These are phyloP conservation scores for Oryzias curvinotus DNA, from an alignment of 2,113 vertebrate genomes.

Conservation along the genomic window DNA sequence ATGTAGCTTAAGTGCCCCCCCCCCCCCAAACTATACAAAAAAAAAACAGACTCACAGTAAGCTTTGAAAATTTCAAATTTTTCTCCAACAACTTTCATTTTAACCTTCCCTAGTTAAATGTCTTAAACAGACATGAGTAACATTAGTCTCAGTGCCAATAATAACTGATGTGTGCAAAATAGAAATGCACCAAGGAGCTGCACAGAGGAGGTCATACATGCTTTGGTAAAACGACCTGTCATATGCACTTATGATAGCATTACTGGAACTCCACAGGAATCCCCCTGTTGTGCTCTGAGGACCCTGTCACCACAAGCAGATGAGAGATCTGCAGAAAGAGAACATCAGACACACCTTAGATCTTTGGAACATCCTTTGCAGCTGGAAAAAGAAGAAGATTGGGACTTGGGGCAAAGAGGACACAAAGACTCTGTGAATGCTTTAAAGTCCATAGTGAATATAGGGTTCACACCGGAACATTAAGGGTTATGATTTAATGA, in stretches of 20 bases:
- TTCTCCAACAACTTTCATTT: constrained; percentile 4
- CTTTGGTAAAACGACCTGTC: constrained; percentile 29
- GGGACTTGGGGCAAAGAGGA: too few species aligned
- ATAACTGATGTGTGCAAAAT: not conserved
- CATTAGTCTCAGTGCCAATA: not conserved
- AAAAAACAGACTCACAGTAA: too few species aligned
- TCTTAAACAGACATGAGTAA: not conserved
- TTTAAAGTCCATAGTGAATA: too few species aligned
- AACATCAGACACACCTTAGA: too few species aligned
- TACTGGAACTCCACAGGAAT: constrained; percentile 11
- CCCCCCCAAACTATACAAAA: too few species aligned
- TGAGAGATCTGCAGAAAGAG: constrained; percentile 27
- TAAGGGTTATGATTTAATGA: accelerated
- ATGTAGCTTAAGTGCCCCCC: too few species aligned
- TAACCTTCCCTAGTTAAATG: not conserved
- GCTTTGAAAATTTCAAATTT: too few species aligned
- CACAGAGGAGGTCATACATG: constrained; percentile 1
- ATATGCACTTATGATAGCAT: constrained; percentile 29
- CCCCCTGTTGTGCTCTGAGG: constrained; percentile 26
- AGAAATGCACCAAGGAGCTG: constrained; percentile 8
- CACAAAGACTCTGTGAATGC: too few species aligned
- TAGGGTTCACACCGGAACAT: too few species aligned
- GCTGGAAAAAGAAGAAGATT: too few species aligned
- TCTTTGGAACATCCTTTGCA: too few species aligned
- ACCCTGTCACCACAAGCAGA: constrained; percentile 46